Conservation (phyloP, 2,888 invertebrate species). For the Erebia palarica region DNA sequence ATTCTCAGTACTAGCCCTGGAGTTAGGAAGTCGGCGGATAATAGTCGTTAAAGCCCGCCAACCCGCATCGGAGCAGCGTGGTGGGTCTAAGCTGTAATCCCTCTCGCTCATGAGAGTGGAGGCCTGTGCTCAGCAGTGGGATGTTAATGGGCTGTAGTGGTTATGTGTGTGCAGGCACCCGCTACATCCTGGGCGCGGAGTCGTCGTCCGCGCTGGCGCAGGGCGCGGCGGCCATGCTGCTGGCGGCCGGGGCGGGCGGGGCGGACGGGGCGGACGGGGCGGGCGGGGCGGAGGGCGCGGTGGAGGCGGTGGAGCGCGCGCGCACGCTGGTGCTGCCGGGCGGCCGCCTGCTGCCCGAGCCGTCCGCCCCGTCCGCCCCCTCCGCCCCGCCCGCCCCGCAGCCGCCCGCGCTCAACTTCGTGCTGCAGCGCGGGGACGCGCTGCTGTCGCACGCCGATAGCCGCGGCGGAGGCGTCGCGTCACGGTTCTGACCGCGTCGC, state of each 20-base stretch:
- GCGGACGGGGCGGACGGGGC: conserved; percentile 52
- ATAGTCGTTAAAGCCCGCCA: too few species aligned
- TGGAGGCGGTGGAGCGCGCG: conserved; percentile 49
- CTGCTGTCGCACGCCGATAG: conserved; percentile 88
- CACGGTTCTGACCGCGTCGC: conserved; percentile 82
- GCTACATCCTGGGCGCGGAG: conserved; percentile 69
- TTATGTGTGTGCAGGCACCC: conserved; percentile 55
- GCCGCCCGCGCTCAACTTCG: conserved; percentile 84
- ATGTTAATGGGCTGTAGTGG: too few species aligned
- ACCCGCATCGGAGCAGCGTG: too few species aligned
- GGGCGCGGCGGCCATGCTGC: conserved; percentile 49
- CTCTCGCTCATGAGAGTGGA: too few species aligned
- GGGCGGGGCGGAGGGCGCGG: conserved; percentile 43
- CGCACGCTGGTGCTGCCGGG: conserved; percentile 46
- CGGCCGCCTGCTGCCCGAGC: conserved; percentile 36
- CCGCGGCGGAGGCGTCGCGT: conserved; percentile 86
- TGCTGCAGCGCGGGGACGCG: conserved; percentile 84
- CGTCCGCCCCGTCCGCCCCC: conserved; percentile 23
- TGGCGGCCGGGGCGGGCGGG: conserved; percentile 49
- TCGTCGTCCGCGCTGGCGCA: conserved; percentile 57
- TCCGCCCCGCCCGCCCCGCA: conserved; percentile 77
- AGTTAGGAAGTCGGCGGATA: too few species aligned
- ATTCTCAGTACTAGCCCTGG: too few species aligned
- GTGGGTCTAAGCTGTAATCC: too few species aligned
- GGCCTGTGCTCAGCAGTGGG: too few species aligned